Evolutionary conservation across 2,113 vertebrate species (phyloP).

Genomic region (Salvelinus sp.): DNA sequence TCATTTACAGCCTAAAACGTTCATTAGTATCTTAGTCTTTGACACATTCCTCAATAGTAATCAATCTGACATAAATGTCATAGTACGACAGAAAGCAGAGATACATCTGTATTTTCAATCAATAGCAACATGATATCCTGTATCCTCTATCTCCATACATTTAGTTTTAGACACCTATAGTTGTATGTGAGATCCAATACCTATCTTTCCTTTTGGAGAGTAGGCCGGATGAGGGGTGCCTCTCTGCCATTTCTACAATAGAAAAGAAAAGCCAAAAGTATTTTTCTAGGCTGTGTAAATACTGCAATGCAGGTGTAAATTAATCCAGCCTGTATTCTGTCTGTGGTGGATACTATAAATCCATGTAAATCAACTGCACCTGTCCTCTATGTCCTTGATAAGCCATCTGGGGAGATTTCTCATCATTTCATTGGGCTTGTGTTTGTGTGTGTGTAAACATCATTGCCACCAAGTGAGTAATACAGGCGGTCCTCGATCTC

Average conservation of each 20-base stretch:
- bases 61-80: not conserved
- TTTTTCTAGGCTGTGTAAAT: too few relatives aligned
- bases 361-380: not conserved
- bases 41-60: not conserved
- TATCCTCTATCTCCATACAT: not conserved
- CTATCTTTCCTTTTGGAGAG: too few relatives aligned
- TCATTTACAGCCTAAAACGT: too few relatives aligned
- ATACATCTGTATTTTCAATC: not conserved
- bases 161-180: too few relatives aligned
- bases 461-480: constrained; percentile 20
- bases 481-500: not conserved
- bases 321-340: not conserved
- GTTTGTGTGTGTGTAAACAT: constrained; percentile 47
- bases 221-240: too few relatives aligned
- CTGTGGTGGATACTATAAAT: not conserved
- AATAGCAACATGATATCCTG: not conserved
- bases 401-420: constrained; percentile 28
- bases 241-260: too few relatives aligned
- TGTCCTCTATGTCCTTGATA: constrained; percentile 41
- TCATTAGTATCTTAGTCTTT: too few relatives aligned
- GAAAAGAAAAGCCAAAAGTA: too few relatives aligned
- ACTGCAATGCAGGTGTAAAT: too few relatives aligned
- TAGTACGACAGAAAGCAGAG: not conserved
- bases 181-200: too few relatives aligned
- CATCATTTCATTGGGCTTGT: constrained; percentile 36